Evolutionary conservation across 2,113 vertebrate genomes (phyloP).

Genomic region (Gobiocypris rarus): DNA sequence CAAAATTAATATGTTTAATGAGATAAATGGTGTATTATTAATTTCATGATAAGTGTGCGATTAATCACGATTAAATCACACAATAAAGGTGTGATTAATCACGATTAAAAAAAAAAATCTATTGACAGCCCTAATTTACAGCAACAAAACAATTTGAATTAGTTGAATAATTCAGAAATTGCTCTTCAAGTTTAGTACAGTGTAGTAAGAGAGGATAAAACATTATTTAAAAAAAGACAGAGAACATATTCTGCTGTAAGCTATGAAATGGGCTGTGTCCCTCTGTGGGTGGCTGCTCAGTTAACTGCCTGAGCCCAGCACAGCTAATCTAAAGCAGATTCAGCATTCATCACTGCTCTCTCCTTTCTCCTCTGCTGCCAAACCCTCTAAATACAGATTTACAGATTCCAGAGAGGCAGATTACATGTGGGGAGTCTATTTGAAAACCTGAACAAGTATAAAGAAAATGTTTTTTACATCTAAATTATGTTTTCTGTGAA

Average conservation of each 20-base stretch:
- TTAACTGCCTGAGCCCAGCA: constrained; percentile 20
- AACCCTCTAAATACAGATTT: constrained; percentile 1
- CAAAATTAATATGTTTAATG: too few relatives aligned
- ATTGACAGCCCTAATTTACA: too few relatives aligned
- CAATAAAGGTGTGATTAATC: too few relatives aligned
- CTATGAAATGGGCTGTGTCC: background rate
- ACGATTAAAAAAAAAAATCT: too few relatives aligned
- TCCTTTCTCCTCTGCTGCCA: constrained; percentile 15
- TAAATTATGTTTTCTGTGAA: background rate
- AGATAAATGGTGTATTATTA: too few relatives aligned
- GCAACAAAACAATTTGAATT: background rate
- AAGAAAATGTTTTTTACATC: background rate
- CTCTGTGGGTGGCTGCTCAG: constrained; percentile 36
- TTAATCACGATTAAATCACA: too few relatives aligned
- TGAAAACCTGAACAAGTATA: background rate
- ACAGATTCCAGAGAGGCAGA: background rate
- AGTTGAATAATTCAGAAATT: background rate
- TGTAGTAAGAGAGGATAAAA: background rate
- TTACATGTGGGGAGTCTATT: background rate
- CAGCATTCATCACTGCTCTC: background rate
- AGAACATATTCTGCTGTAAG: background rate
- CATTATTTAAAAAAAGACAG: background rate
- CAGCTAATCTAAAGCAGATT: constrained; percentile 46
- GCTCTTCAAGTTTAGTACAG: background rate
- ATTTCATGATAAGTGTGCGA: too few relatives aligned